Base-by-base conservation (phyloP, 2,888 invertebrate genomes). In the Spilosoma lubricipeda region DNA sequence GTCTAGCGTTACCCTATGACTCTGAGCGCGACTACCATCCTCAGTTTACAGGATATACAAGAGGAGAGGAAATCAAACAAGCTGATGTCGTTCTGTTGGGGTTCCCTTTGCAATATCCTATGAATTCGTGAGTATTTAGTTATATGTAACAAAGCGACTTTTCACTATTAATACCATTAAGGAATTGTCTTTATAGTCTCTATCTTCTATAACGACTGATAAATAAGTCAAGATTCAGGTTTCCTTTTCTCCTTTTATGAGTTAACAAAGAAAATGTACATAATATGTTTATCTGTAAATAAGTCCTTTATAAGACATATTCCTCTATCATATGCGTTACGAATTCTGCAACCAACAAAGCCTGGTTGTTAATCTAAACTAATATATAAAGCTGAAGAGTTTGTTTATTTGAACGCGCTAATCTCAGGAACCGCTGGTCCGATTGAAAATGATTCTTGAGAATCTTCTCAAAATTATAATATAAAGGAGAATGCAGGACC, bases 41-140 rank as follows among this genome's bases (percentile, higher is more conserved):
- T 0, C 96, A 97, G 87, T 96, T 95, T 87, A 85, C 91, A 3
- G 96, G 95, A 0, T 97, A 96, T 80, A 80, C 84, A 13, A 85
- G 94, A 20, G 93, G 93, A 1, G 92, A 93, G 0, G 81, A 75
- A 45, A 96, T 97, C 56, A 97, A 97, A 79, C 97, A 97, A 80
- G 97, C 97, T 13, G 97, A 97, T 81, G 96, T 94, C 3, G 94
- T 97, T 9, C 88, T 97, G 1, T 86, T 97, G 0, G 96, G 96
- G 0, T 97, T 93, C 81, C 97, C 97, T 0, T 82, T 97, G 67
- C 94, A 96, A 77, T 96, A 96, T 82, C 87, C 93, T 42, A 96
- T 96, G 96, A 93, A 96, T 80, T 80, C 88, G 96, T 97, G 80
- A 88, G 92, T 88, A 67, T 63, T 27, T 27, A 59, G 59, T 13